Evolutionary conservation across 2,888 invertebrate genomes (phyloP), one percentile per base, ranked within the genome.

Genomic region (Aethes cnicana): DNA sequence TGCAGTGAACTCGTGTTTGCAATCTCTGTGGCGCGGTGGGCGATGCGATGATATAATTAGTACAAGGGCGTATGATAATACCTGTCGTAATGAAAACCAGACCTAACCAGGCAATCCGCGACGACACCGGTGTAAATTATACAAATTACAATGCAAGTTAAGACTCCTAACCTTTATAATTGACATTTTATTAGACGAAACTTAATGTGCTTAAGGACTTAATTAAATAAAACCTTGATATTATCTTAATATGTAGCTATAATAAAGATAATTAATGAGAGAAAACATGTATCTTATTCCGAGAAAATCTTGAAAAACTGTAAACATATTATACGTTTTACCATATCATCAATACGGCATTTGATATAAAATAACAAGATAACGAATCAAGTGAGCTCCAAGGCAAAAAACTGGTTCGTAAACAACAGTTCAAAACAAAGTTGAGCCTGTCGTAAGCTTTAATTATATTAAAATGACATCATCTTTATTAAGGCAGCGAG

Each of bases 1-100:
- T 75, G 69, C 80, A 78, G 62, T 81, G 82, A 85, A 80, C 80
- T 70, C 44, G 20, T 63, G 71, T 73, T 69, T 63, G 65, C 69
- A 68, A 68, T 56, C 62, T 64, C 65, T 61, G 61, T 67, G 72
- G 67, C 72, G 77, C 9, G 28, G 12, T 25, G 77, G 71, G n/a
- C n/a, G n/a, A 71, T 65, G 56, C 65, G 69, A 70, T 77, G 74
- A 76, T 71, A 77, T 75, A 81, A 81, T 68, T 66, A 67, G 72
- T 64, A 69, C 77, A 83, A 83, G 80, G 81, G 72, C 74, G 67
- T 56, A 54, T 59, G 65, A 71, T 70, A 62, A 74, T 74, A 74
- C 73, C 69, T 64, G 78, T 66, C 62, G 58, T 58, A 69, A 72
- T 69, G 67, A 64, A 59, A 67, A 68, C 63, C 58, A 58, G 70